Evolutionary conservation across 2,888 invertebrate genomes (phyloP).

Genomic region (Dolichopus griseipennis): DNA sequence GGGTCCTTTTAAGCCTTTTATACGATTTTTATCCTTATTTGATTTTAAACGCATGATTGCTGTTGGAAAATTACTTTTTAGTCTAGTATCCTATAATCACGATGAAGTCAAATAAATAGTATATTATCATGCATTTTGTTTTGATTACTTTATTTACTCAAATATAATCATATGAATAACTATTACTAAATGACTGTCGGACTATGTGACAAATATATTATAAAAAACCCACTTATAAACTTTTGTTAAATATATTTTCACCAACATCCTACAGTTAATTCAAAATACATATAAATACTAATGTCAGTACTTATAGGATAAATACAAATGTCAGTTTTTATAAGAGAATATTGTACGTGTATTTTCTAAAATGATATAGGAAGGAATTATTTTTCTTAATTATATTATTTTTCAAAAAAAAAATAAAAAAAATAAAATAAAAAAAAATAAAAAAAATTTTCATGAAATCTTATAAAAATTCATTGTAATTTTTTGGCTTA

Average conservation of each 20-base stretch:
- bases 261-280: no score
- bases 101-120: neutral
- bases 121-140: neutral
- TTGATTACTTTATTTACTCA: no score
- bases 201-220: neutral
- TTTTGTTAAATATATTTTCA: no score
- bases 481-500: conserved; percentile 4
- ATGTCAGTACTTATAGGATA: neutral
- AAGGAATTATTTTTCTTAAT: conserved; percentile 3
- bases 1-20: no score
- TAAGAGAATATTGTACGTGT: neutral
- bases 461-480: neutral
- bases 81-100: no score
- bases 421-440: neutral
- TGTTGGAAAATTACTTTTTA: no score
- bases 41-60: no score
- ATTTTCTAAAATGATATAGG: neutral
- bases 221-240: neutral
- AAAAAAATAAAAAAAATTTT: neutral
- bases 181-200: neutral
- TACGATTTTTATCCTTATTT: no score
- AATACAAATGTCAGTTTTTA: neutral
- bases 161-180: neutral
- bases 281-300: neutral
- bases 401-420: neutral